Evolutionary conservation across 2,113 vertebrate species (phyloP).

Genomic region (Oncorhynchus keta): DNA sequence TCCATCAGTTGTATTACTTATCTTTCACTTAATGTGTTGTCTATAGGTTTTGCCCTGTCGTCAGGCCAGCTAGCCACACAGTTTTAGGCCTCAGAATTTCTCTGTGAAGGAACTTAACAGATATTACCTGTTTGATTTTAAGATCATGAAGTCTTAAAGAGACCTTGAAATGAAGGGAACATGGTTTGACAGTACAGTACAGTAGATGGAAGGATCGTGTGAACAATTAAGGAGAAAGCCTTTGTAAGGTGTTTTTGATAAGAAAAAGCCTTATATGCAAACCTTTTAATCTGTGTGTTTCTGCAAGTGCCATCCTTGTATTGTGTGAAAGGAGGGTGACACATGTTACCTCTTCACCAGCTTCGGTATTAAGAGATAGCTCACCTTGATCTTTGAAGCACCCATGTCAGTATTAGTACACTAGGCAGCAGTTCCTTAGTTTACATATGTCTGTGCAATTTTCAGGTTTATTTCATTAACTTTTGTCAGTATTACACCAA

Average conservation of each 20-base stretch:
- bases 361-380: constrained; percentile 93
- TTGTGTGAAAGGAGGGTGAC: constrained; percentile 93
- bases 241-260: constrained; percentile 95
- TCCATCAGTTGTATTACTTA: constrained; percentile 88
- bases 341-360: constrained; percentile 88
- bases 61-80: constrained; percentile 93
- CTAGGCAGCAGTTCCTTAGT: constrained; percentile 99
- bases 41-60: constrained; percentile 81
- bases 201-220: constrained; percentile 68
- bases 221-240: constrained; percentile 82
- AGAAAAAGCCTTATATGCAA: constrained; percentile 99
- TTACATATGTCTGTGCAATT: constrained; percentile 99
- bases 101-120: constrained; percentile 92
- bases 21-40: constrained; percentile 82
- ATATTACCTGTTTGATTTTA: constrained; percentile 84
- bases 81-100: constrained; percentile 90
- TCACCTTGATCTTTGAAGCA: constrained; percentile 98
- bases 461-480: constrained; percentile 82
- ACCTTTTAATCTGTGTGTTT: constrained; percentile 99
- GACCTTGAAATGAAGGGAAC: constrained; percentile 90
- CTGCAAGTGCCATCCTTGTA: constrained; percentile 99
- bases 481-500: constrained; percentile 99
- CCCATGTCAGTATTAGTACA: constrained; percentile 98
- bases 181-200: constrained; percentile 74
- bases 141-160: constrained; percentile 91